Conservation (phyloP, 2,888 invertebrate genomes). For the Rutpela maculata region DNA sequence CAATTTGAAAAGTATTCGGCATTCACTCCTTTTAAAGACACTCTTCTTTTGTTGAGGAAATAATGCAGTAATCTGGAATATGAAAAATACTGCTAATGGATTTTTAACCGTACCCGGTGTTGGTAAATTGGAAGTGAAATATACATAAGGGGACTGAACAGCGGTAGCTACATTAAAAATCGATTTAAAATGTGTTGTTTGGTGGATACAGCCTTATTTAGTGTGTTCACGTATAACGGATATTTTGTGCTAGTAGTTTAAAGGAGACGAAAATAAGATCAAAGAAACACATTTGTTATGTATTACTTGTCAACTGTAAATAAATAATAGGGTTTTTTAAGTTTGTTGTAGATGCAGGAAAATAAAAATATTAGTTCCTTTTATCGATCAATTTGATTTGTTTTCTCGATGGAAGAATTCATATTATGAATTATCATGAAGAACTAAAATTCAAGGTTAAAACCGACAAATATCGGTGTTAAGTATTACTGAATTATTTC, state of each 20-base stretch:
- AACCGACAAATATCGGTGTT: no score
- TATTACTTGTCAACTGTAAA: not conserved
- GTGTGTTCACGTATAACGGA: not conserved
- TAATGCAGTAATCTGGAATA: not conserved
- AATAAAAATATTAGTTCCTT: no score
- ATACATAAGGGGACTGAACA: not conserved
- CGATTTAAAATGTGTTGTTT: not conserved
- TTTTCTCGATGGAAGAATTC: no score
- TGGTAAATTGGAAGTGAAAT: conserved; percentile 6
- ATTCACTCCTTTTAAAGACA: no score
- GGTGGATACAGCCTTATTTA: not conserved
- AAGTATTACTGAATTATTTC: no score
- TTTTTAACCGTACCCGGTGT: not conserved
- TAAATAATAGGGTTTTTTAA: not conserved
- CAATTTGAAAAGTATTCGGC: no score
- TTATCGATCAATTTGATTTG: no score
- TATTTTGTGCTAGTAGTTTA: not conserved
- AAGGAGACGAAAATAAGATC: not conserved
- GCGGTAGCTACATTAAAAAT: conserved; percentile 1
- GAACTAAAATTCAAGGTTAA: no score
- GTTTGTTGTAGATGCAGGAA: not conserved
- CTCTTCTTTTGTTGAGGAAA: not conserved
- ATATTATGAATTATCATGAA: no score
- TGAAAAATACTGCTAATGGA: not conserved
- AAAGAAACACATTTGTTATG: not conserved